A percentile compares a stretch with the other conserved stretches of the same genome.
Conservation (phyloP, 1,140 invertebrate species). For the Heterodera carotae region DNA sequence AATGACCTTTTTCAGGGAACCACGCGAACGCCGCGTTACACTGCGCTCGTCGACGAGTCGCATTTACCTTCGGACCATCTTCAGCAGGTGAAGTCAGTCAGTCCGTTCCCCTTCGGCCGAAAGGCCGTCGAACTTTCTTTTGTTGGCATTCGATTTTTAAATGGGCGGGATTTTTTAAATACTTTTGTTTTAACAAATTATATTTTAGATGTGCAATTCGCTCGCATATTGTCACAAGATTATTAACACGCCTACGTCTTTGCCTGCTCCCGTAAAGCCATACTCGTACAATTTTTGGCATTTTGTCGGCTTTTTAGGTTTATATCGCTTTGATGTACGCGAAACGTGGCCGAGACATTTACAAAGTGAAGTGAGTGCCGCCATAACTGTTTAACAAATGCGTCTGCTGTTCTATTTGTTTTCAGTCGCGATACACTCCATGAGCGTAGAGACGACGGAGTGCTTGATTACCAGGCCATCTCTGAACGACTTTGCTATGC, state of each 20-base stretch:
- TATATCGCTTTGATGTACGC: slow-evolving; percentile 46
- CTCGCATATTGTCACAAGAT: slow-evolving; percentile 41
- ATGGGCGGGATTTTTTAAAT: neutral
- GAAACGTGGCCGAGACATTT: slow-evolving; percentile 40
- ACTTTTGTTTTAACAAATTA: neutral
- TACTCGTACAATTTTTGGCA: neutral
- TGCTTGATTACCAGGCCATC: slow-evolving; percentile 33
- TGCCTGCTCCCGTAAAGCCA: slow-evolving; percentile 29
- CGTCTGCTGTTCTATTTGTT: neutral
- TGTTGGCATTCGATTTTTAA: neutral
- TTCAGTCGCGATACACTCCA: slow-evolving; percentile 12
- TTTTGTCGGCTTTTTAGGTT: neutral
- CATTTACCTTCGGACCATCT: slow-evolving; percentile 29
- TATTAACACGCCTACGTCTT: slow-evolving; percentile 43
- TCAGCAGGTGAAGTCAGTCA: slow-evolving; percentile 12
- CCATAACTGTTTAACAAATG: too few relatives aligned
- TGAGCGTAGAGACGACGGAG: slow-evolving; percentile 33
- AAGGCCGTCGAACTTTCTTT: too few relatives aligned
- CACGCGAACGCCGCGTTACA: slow-evolving; percentile 38
- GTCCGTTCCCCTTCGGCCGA: too few relatives aligned
- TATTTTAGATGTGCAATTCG: slow-evolving; percentile 14
- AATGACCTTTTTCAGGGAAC: slow-evolving; percentile 25
- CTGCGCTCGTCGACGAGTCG: slow-evolving; percentile 40
- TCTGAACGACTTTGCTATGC: slow-evolving; percentile 32
- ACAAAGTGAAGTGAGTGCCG: slow-evolving; percentile 23